Evolutionary conservation across 2,888 invertebrate genomes (phyloP).

Genomic region (Ephialtes manifestator): DNA sequence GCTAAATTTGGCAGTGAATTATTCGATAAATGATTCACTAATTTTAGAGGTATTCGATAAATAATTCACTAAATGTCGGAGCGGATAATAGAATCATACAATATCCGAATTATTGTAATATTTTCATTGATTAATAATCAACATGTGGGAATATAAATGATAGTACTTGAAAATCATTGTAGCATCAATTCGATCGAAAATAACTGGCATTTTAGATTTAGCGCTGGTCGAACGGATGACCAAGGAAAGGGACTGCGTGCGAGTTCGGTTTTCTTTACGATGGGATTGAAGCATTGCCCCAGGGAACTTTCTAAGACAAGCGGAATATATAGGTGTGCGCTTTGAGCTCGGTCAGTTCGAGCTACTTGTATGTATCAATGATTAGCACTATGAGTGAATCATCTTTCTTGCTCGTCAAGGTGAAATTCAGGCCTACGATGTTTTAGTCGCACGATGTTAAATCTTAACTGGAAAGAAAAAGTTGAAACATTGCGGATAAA

Average conservation of each 20-base stretch:
- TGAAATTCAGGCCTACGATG: constrained; percentile 63
- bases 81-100: no score
- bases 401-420: constrained; percentile 56
- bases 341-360: constrained; percentile 31
- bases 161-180: neutral
- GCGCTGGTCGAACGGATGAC: neutral
- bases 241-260: constrained; percentile 2
- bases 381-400: constrained; percentile 62
- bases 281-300: constrained; percentile 45
- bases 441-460: constrained; percentile 3
- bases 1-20: no score
- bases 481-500: neutral
- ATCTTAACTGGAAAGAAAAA: neutral
- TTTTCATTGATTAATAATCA: neutral
- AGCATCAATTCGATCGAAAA: neutral
- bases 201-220: neutral
- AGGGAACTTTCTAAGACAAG: constrained; percentile 67
- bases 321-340: constrained; percentile 56
- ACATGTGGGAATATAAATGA: neutral
- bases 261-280: constrained; percentile 36
- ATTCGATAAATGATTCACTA: no score
- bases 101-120: no score
- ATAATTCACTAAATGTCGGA: no score
- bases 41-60: no score
- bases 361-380: constrained; percentile 41